Evolutionary conservation across 2,797 vertebrate genomes (phyloP), one percentile per base, ranked within the genome.

Genomic region (Myotis findleyi): DNA sequence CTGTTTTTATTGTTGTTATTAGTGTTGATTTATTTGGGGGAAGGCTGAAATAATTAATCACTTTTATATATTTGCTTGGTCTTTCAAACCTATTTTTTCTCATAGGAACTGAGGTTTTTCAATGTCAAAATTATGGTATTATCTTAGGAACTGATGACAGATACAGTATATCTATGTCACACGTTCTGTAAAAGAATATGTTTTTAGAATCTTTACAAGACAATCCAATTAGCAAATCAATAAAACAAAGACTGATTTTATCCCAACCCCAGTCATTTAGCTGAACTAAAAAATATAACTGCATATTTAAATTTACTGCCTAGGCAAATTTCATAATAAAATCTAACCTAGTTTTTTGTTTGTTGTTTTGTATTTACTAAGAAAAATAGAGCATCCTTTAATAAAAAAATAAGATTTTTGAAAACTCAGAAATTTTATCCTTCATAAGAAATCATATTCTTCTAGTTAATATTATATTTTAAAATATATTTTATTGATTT

Each of bases 251-350:
- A 18, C 7, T 33, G 17, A 14, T 25, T 76, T 1, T 57, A 20
- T 77, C 7, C 18, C 53, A 80, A 55, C 1, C 5, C 3, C 33
- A 79, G 3, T 68, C 18, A 88, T 33, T 87, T 82, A 68, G 64
- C 51, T 91, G 25, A 93, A 71, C 14, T 91, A n/a, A 84, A 89
- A 79, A 23, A 33, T 87, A 68, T 89, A 57, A 51, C 7, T 93
- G 3, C 57, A 81, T 53, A 38, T 59, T 87, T 30, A 94, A 80
- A 93, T 73, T 38, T 93, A 77, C 21, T 44, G 8, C 13, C 18
- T 83, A 57, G 16, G 3, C 20, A 2, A 93, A 89, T 85, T 94
- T 85, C 12, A 41, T 66, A 57, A 14, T 91, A 62, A 72, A 90
- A 80, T 62, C 18, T 38, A 51, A 80, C 12, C 5, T 80, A 23